Evolutionary conservation across 2,113 vertebrate genomes (phyloP).

Genomic region (Charina bottae): DNA sequence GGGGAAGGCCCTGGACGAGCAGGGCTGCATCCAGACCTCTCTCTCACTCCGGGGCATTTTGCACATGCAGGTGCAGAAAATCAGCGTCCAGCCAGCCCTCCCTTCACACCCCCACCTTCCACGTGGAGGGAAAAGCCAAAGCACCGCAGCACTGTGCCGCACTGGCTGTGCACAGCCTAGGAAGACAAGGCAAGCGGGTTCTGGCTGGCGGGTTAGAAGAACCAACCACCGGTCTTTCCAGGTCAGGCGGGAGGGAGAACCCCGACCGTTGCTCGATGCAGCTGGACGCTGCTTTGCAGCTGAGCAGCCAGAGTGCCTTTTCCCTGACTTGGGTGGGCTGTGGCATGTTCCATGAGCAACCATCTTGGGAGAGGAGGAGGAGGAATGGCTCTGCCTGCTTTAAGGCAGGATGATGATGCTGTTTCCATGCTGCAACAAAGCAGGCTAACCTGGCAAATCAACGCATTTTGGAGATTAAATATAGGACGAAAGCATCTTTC

Average conservation of each 20-base stretch:
- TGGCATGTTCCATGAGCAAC: neutral
- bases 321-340: neutral
- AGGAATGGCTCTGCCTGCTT: neutral
- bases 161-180: neutral
- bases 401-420: neutral
- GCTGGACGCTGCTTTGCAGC: neutral
- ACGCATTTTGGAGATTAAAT: neutral
- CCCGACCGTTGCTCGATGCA: neutral
- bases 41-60: neutral
- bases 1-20: neutral
- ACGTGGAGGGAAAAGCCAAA: neutral
- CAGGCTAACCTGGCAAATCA: neutral
- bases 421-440: neutral
- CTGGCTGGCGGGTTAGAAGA: neutral
- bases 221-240: no score
- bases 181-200: slow-evolving; percentile 32
- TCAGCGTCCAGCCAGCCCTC: neutral
- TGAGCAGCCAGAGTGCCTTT: neutral
- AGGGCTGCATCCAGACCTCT: no score
- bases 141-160: neutral
- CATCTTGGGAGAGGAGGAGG: neutral
- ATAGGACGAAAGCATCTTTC: rapidly evolving
- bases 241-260: neutral
- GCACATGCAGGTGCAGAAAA: neutral
- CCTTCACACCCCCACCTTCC: neutral